Evolutionary conservation across 2,113 vertebrate genomes (phyloP), one percentile per base, ranked within the genome.

Genomic region (Aegotheles bennettii): DNA sequence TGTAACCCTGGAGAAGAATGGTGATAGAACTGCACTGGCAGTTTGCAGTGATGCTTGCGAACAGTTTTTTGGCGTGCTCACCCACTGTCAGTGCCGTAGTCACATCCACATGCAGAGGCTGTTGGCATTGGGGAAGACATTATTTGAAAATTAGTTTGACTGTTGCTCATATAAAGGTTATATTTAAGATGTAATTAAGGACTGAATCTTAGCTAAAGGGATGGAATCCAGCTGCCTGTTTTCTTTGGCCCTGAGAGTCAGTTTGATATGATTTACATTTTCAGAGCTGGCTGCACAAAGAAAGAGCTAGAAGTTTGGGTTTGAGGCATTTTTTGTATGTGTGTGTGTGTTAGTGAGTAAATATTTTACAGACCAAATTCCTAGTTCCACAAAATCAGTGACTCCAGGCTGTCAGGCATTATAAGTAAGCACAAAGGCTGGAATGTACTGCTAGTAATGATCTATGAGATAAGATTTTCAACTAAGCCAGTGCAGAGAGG

Each of bases 401-500:
- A 90, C 79, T 97, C 18, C 24, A 71, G 86, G 68, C 89, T 81
- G 60, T 60, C 76, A 33, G 71, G 84, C 79, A 80, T 35, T 75
- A 3, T 90, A 93, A 94, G 88, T 53, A 86, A 90, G 80, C 60
- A 94, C 83, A 96, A 94, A 96, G 89, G 60, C 86, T 92, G 93
- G 91, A 95, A 96, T 96, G 95, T 93, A 96, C 93, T 96, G 94
- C 76, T 75, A 64, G 91, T 63, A 96, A 88, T 93, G 93, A 96
- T 95, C 86, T 94, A 92, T 90, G 94, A 96, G 96, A 97, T 95
- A 96, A 95, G 90, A 92, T 91, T 96, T 95, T 94, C 87, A 94
- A 69, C 84, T 82, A 82, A 94, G 87, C 65, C 84, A 84, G 80
- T 42, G 48, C 83, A 84, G 87, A 77, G 67, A 71, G 80, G 68